Evolutionary conservation across 2,888 invertebrate genomes (phyloP), one percentile per base, ranked within the genome.

Genomic region (Byasa hedistus): DNA sequence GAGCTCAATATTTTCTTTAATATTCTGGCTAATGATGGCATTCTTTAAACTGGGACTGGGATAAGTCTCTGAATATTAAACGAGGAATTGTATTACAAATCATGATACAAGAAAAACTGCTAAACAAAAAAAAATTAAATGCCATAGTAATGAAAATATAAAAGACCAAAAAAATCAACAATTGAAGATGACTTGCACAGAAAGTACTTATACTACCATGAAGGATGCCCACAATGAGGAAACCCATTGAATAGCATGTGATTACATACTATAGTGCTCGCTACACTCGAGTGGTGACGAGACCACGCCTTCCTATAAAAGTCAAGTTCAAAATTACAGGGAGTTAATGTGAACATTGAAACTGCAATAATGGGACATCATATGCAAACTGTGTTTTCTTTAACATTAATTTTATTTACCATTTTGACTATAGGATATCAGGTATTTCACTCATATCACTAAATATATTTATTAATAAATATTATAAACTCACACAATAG

Each of bases 221-320:
- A 70, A 64, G 59, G 66, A 64, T 65, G 59, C 61, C 55, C 44
- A 67, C 67, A 66, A 67, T 64, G 64, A 68, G 60, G 62, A 57
- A 75, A 79, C 75, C 77, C 79, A 74, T 79, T 75, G 70, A 70
- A 76, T 69, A 72, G 73, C 74, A 75, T 78, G 79, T 81, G 78
- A 83, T 83, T 81, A 81, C 81, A 79, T 73, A 71, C 76, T 77
- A 83, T 84, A 79, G 85, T 85, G 61, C 84, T 83, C 87, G 83
- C 82, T 73, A 79, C 77, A 79, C 78, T 75, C 78, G 76, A 75
- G 76, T 75, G 69, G 63, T 71, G 66, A 65, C 64, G 70, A 77
- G 86, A 78, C 88, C 89, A 89, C 91, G 87, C 91, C 91, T 86
- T 84, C 79, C 77, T 89, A 90, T 91, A 90, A 81, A 86, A 85